Conservation (phyloP, 2,113 vertebrate species). For the Telmatochromis brachygnathus region DNA sequence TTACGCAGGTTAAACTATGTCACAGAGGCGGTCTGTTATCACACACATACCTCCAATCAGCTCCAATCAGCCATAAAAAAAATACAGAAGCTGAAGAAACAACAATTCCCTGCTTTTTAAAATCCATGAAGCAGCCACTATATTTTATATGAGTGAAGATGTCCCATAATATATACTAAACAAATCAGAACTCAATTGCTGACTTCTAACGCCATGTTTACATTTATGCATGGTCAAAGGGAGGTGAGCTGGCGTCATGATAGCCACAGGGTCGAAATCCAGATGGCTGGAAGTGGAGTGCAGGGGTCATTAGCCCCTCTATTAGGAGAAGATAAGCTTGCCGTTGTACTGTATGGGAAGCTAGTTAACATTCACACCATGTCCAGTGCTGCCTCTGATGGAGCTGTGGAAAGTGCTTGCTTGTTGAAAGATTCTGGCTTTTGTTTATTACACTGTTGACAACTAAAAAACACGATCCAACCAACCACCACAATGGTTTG, state of each 20-base stretch:
- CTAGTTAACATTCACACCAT: background rate
- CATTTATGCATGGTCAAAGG: background rate
- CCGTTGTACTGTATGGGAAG: background rate
- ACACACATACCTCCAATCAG: background rate
- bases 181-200: background rate
- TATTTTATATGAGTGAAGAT: background rate
- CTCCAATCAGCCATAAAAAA: background rate
- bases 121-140: background rate
- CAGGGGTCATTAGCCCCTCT: background rate
- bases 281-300: constrained; percentile 3
- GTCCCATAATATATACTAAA: background rate
- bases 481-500: background rate
- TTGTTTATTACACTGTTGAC: background rate
- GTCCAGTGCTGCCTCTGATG: background rate
- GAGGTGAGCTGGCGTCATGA: constrained; percentile 1
- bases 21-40: background rate
- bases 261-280: constrained; percentile 25
- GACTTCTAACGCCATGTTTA: background rate
- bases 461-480: background rate
- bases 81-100: background rate
- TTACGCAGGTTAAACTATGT: background rate
- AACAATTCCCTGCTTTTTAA: background rate
- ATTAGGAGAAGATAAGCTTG: background rate
- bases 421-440: background rate
- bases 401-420: background rate